Conservation (phyloP, 2,888 invertebrate genomes). For the Liopterus haemorrhoidalis region DNA sequence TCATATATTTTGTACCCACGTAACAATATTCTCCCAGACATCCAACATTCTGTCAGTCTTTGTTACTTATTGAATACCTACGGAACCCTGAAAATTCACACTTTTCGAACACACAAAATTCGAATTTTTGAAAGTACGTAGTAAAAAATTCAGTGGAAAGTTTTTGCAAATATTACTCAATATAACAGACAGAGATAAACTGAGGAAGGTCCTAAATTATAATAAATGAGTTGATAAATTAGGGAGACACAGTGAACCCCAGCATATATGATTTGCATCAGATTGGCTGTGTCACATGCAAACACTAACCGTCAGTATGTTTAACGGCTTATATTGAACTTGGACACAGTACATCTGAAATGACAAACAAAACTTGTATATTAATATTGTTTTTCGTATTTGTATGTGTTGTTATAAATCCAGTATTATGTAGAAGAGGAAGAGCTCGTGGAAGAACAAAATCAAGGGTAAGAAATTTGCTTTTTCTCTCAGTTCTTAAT, state of each 20-base stretch:
- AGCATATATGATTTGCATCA: neutral
- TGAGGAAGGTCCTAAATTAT: conserved; percentile 23
- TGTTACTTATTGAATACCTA: too few species aligned
- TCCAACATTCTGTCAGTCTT: too few species aligned
- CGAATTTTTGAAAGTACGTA: too few species aligned
- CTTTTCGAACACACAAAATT: too few species aligned
- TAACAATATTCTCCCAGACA: too few species aligned
- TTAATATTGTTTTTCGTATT: conserved; percentile 26
- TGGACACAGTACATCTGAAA: conserved; percentile 23
- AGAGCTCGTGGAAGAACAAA: conserved; percentile 67
- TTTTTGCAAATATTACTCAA: too few species aligned
- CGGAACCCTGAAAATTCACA: too few species aligned
- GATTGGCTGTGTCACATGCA: conserved; percentile 1
- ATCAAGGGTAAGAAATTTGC: conserved; percentile 55
- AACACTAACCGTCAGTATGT: neutral
- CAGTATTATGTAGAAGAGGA: conserved; percentile 56
- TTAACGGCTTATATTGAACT: conserved; percentile 12
- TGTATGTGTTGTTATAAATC: conserved; percentile 34
- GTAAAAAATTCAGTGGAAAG: too few species aligned
- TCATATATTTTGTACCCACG: too few species aligned
- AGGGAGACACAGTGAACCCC: conserved; percentile 11
- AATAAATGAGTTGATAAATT: conserved; percentile 18
- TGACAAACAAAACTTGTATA: conserved; percentile 35
- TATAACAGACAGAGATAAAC: conserved; percentile 14
- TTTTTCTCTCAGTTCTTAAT: too few species aligned